Percentiles rank a stretch among this genome's conserved stretches.
These are phyloP conservation scores for Paramormyrops hopkinsi DNA, from an alignment of 2,797 vertebrate species.

Conservation along the genomic window DNA sequence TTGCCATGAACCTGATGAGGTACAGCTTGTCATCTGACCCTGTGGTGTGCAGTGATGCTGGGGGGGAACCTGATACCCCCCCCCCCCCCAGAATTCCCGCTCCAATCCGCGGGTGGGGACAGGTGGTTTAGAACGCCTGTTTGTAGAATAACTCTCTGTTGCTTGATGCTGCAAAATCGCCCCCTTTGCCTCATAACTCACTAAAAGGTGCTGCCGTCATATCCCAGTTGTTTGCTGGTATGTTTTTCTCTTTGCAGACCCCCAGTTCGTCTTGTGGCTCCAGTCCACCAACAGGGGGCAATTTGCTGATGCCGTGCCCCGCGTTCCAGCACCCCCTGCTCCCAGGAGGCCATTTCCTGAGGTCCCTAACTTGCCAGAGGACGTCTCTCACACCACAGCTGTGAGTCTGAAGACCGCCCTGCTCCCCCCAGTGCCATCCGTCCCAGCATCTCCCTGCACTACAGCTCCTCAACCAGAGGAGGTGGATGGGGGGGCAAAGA, in stretches of 20 bases:
- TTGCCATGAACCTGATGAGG: neutral
- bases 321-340: constrained; percentile 24
- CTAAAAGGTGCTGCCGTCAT: neutral
- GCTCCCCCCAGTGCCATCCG: constrained; percentile 28
- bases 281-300: constrained; percentile 10
- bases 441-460: neutral
- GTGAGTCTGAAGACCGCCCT: neutral
- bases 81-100: neutral
- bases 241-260: constrained; percentile 21
- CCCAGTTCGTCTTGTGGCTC: constrained; percentile 20
- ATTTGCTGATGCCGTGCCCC: constrained; percentile 35
- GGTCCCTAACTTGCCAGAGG: neutral
- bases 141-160: neutral
- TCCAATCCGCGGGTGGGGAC: neutral
- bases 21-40: neutral
- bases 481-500: neutral
- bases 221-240: neutral
- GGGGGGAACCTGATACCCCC: neutral
- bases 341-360: constrained; percentile 20
- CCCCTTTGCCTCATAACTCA: neutral
- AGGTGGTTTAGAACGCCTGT: neutral
- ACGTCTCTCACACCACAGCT: neutral
- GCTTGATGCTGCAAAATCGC: neutral
- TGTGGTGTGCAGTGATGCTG: neutral
- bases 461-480: neutral